Evolutionary conservation across 2,888 invertebrate genomes (phyloP), one percentile per base, ranked within the genome.

Genomic region (Sialis fuliginosa): DNA sequence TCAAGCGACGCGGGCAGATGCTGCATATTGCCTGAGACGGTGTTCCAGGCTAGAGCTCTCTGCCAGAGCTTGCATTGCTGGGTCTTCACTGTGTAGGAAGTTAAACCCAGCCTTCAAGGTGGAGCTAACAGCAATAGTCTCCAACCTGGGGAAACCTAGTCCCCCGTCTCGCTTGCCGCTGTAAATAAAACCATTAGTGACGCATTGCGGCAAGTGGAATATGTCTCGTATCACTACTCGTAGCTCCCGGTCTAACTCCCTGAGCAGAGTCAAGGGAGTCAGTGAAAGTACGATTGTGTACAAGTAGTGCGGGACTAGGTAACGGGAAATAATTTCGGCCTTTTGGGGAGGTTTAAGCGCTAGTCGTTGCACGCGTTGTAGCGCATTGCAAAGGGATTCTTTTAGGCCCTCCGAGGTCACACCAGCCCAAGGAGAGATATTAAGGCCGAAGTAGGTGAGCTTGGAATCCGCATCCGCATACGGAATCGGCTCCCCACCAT

Each of bases 1-100:
- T 55, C 55, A 57, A n/a, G 47, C 44, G 5, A 57, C 30, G 3
- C 55, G 49, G 12, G 45, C 50, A 8, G 48, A 35, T 43, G n/a
- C 40, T n/a, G 22, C 22, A 2, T 2, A 22, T 4, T 22, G 22
- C 4, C 22, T 22, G 22, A 22, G 22, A 22, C 22, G 22, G 22
- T 22, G 2, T 22, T 22, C 22, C 22, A 22, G 22, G 4, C 22
- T 4, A 4, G 22, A 2, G 22, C 22, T 4, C 2, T 2, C 22
- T 4, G 22, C 22, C 2, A 22, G 22, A 4, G 22, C 22, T 22
- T 22, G 22, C 22, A 22, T 22, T 22, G 22, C 22, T 4, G 22
- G 22, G 22, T 22, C 22, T 2, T 22, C 22, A 4, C 4, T 22
- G 2, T 22, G 10, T 2, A 4, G 4, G 4, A 22, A 22, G 4